Evolutionary conservation across 2,888 invertebrate genomes (phyloP), one percentile per base, ranked within the genome.

Genomic region (Actias luna): DNA sequence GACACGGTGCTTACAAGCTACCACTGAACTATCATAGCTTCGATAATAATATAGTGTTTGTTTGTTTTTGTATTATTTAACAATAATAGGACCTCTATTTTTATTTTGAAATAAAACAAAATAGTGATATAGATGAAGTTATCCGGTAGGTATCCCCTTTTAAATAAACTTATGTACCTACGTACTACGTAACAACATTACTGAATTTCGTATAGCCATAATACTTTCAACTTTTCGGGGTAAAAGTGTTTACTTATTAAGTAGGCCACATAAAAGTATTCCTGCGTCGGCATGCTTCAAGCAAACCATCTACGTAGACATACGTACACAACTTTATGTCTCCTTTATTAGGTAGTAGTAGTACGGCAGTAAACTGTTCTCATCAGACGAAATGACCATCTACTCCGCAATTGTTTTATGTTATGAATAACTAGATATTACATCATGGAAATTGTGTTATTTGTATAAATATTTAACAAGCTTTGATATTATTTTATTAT

Each of bases 301-400:
- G 66, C 58, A 65, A 67, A 67, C 63, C 59, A 63, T 61, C 64
- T 67, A 66, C 63, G 31, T 61, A 63, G 69, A 66, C 67, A 58
- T 74, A 75, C 72, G 70, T 79, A 80, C 69, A 79, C 72, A 73
- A 67, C 71, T 88, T 87, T 86, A 88, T 82, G 78, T 73, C 76
- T 73, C 69, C 80, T 88, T 88, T 88, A 88, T 88, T 84, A 78
- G 79, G 76, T 76, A 76, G 72, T 76, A 76, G 72, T 77, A 80
- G 78, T 75, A 75, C 71, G 72, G 79, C 71, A 77, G 75, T 88
- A 87, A 89, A 89, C 74, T 74, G 75, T 75, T 79, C 80, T 86
- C 84, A 82, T 84, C 83, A 83, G 73, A 74, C 69, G 65, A 62
- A 76, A 82, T 73, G 76, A 69, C 69, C 71, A 66, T 75, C 74